Evolutionary conservation across 2,113 vertebrate species (phyloP), one percentile per base, ranked within the genome.

Genomic region (Rhinopomastus cyanomelas): DNA sequence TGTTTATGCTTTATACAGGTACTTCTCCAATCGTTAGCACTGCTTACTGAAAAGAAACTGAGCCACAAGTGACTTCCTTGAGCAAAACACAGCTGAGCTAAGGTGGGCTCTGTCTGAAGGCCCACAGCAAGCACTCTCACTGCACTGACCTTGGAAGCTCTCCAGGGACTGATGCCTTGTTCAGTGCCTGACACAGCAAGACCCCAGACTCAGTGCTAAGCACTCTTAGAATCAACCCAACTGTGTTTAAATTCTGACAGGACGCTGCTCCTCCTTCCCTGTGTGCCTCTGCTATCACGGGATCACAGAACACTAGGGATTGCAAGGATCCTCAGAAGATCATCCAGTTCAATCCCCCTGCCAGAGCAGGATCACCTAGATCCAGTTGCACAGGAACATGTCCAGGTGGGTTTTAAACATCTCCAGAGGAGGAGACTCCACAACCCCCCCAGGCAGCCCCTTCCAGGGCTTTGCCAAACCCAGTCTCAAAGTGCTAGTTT

Each of bases 281-380:
- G 21, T 4, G 32, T 0, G 0, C 14, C 22, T 59, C 46, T 62
- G 27, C 46, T 81, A 46, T n/a, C n/a, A n/a, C n/a, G n/a, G n/a
- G n/a, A n/a, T n/a, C n/a, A n/a, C n/a, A n/a, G n/a, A n/a, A n/a
- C n/a, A n/a, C n/a, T n/a, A n/a, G n/a, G n/a, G n/a, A n/a, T n/a
- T n/a, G n/a, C n/a, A n/a, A n/a, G n/a, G n/a, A n/a, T n/a, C n/a
- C n/a, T n/a, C n/a, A n/a, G n/a, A n/a, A n/a, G n/a, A n/a, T n/a
- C n/a, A n/a, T n/a, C n/a, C n/a, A n/a, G n/a, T n/a, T n/a, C n/a
- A n/a, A n/a, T n/a, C n/a, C n/a, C n/a, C n/a, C n/a, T n/a, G n/a
- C n/a, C n/a, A n/a, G n/a, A n/a, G n/a, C n/a, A n/a, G n/a, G n/a
- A n/a, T n/a, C n/a, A n/a, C n/a, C n/a, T n/a, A n/a, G n/a, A n/a